Percentiles rank a stretch among this genome's conserved stretches.
phyloP scores from a whole-genome alignment of 2,888 invertebrate genomes.

The Caenorhabditis sinica region DNA sequence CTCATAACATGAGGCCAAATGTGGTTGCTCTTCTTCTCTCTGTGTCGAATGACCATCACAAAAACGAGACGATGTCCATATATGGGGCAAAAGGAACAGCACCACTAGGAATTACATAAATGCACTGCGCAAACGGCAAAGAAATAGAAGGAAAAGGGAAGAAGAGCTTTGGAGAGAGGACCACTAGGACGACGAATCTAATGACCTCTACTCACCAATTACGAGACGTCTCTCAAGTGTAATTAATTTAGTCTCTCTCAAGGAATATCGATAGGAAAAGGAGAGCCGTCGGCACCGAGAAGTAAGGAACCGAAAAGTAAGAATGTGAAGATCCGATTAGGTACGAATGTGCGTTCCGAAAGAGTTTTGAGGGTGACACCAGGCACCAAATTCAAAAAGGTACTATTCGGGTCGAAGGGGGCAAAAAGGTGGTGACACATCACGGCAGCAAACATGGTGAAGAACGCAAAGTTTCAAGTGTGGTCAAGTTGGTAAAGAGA shows the following conservation, averaged over 20 bases:
- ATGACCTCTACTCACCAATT: constrained; percentile 66
- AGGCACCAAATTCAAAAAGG: constrained; percentile 10
- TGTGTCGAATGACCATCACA: constrained; percentile 30
- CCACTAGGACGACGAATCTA: constrained; percentile 55
- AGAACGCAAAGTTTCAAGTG: constrained; percentile 45
- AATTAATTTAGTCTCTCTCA: constrained; percentile 60
- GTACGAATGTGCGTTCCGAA: constrained; percentile 13
- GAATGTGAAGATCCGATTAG: constrained; percentile 40
- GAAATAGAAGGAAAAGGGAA: not conserved
- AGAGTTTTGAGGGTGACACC: constrained; percentile 38
- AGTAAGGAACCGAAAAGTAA: constrained; percentile 32
- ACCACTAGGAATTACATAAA: constrained; percentile 61
- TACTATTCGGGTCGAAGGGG: constrained; percentile 12
- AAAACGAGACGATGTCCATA: constrained; percentile 8
- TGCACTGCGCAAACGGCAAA: constrained; percentile 44
- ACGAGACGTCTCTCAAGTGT: constrained; percentile 67
- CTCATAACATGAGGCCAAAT: constrained; percentile 53
- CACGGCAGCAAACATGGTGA: constrained; percentile 36
- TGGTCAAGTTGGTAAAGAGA: constrained; percentile 31
- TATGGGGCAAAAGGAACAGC: not conserved
- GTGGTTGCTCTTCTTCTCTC: constrained; percentile 10
- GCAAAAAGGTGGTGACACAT: constrained; percentile 53
- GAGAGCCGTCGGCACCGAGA: constrained; percentile 15
- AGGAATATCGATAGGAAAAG: constrained; percentile 47
- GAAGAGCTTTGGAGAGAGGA: constrained; percentile 46